These are phyloP conservation scores for Heteromyza rotundicornis DNA, from an alignment of 2,888 invertebrate species.

Conservation along the genomic window DNA sequence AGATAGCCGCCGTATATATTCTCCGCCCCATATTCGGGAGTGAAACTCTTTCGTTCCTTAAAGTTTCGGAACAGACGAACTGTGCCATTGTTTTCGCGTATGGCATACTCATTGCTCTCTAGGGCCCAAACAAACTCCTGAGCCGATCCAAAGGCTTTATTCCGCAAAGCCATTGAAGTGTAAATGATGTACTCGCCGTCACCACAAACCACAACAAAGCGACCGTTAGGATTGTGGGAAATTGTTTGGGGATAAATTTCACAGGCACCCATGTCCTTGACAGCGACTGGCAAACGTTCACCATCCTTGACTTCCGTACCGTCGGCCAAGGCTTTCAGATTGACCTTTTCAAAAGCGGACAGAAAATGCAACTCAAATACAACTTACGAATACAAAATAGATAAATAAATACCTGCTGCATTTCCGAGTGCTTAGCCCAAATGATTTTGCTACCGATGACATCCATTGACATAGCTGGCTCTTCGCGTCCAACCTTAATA, in stretches of 20 bases:
- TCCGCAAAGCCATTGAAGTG: constrained; percentile 98
- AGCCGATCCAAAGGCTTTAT: constrained; percentile 98
- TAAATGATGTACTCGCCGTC: constrained; percentile 99
- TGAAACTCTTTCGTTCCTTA: constrained; percentile 94
- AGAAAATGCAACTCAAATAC: neutral
- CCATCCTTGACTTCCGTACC: constrained; percentile 84
- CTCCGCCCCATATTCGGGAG: constrained; percentile 96
- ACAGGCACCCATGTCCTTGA: constrained; percentile 99
- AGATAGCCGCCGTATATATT: constrained; percentile 93
- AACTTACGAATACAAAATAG: neutral
- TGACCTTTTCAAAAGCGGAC: constrained; percentile 47
- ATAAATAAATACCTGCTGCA: constrained; percentile 74
- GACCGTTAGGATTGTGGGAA: constrained; percentile 97
- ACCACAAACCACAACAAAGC: constrained; percentile 92
- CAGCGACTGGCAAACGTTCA: constrained; percentile 88
- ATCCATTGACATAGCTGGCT: constrained; percentile 99
- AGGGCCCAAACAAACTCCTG: constrained; percentile 99
- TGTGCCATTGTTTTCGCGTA: constrained; percentile 86
- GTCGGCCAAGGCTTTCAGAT: constrained; percentile 58
- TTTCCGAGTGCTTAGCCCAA: constrained; percentile 98
- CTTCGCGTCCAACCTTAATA: constrained; percentile 81
- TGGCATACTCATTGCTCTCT: constrained; percentile 92
- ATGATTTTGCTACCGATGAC: constrained; percentile 97
- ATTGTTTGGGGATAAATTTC: constrained; percentile 99
- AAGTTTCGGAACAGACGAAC: constrained; percentile 98